phyloP scores from a whole-genome alignment of 2,888 invertebrate genomes.

The Dysmachus trigonus region DNA sequence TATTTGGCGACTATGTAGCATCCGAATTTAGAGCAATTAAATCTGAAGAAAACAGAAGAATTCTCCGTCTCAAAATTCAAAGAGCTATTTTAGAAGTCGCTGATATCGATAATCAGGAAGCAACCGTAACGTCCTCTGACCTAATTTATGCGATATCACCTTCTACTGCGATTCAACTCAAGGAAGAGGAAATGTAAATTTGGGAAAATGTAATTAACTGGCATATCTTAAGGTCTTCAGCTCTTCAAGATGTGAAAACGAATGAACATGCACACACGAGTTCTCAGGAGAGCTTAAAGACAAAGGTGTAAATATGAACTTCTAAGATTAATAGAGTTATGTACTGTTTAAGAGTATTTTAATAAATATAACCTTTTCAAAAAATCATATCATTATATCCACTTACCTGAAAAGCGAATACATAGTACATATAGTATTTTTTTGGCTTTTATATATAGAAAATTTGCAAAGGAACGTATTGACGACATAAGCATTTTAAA shows the following conservation, averaged over 20 bases:
- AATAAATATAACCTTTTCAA: too few relatives aligned
- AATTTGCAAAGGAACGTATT: too few relatives aligned
- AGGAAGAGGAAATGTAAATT: not conserved
- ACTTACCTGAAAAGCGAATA: too few relatives aligned
- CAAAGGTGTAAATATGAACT: not conserved
- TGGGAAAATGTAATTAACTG: too few relatives aligned
- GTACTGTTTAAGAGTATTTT: not conserved
- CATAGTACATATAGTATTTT: too few relatives aligned
- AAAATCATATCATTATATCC: too few relatives aligned
- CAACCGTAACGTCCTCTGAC: not conserved
- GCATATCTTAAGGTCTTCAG: too few relatives aligned
- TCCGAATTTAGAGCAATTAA: constrained; percentile 49
- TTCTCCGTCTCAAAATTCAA: constrained; percentile 48
- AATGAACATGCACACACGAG: not conserved
- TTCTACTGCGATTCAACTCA: not conserved
- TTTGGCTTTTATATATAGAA: too few relatives aligned
- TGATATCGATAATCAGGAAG: constrained; percentile 43
- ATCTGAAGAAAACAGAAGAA: constrained; percentile 43
- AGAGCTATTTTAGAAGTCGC: constrained; percentile 47
- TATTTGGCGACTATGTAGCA: constrained; percentile 49
- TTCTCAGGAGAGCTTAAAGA: too few relatives aligned
- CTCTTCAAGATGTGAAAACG: too few relatives aligned
- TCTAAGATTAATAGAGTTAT: not conserved
- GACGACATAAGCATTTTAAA: too few relatives aligned
- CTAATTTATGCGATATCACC: not conserved